Evolutionary conservation across 2,113 vertebrate species (phyloP), one percentile per base, ranked within the genome.

Genomic region (Lycaon pictus): DNA sequence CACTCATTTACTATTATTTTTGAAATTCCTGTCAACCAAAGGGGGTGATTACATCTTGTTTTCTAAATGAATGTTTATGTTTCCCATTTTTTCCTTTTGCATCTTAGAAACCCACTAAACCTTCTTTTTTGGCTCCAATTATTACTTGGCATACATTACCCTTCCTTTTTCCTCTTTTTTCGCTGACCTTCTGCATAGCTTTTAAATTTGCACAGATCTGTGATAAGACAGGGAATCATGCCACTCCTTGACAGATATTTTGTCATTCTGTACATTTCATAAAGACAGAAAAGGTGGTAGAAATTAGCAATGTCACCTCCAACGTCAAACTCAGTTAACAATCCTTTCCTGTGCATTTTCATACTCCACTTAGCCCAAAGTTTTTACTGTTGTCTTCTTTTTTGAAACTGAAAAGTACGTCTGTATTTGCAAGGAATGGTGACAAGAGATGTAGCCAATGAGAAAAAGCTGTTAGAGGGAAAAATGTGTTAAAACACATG

Each of bases 281-380:
- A 98, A 98, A 96, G 95, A 81, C 88, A 97, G 96, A 98, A 89
- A 97, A 98, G 69, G 27, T 94, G 94, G 96, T 96, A 77, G 96
- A 98, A 98, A 98, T 98, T 97, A 98, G 93, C 98, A 98, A 98
- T 98, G 98, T 98, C 98, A 98, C 96, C 97, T 98, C 98, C 97
- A 98, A 96, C 5, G 51, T 98, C 98, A 98, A 96, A 92, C 58
- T 98, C 97, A 98, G 87, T 98, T 98, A 98, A 98, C 97, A 93
- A 83, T 98, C 89, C 95, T 98, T 97, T 96, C 86, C 11, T 90
- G 56, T 97, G 98, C 95, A 48, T 98, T 98, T 97, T 94, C 94
- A 93, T 98, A 97, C 94, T 96, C 92, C 96, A 93, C 83, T 97
- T 98, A 97, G 89, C 82, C 88, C 90, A 55, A 81, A 98, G 90